phyloP scores from a whole-genome alignment of 1,140 invertebrate species.

The Psix sp. region DNA sequence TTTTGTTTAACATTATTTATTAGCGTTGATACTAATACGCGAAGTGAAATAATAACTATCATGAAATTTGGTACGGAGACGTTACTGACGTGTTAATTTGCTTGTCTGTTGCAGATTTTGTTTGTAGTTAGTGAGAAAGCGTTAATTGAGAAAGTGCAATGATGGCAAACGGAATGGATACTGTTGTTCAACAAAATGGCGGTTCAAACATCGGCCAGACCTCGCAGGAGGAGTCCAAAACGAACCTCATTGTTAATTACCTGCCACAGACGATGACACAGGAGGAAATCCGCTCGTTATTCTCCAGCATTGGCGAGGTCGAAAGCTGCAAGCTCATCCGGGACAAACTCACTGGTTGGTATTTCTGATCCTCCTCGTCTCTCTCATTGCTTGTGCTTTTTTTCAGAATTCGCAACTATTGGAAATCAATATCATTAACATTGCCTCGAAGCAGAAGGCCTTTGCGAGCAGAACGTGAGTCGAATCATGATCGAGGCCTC shows the following conservation, averaged over 20 bases:
- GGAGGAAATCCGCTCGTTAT: slow-evolving; percentile 97
- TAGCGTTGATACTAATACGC: too few species aligned
- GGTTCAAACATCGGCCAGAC: slow-evolving; percentile 82
- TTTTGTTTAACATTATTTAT: too few species aligned
- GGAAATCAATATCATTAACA: too few species aligned
- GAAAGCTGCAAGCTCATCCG: slow-evolving; percentile 99
- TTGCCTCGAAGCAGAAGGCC: too few species aligned
- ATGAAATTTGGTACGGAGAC: too few species aligned
- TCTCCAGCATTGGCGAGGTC: slow-evolving; percentile 98
- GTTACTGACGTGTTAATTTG: slow-evolving; percentile 5
- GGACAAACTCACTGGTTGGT: slow-evolving; percentile 96
- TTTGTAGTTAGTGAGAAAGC: slow-evolving; percentile 72
- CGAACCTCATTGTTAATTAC: slow-evolving; percentile 99
- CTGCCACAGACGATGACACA: slow-evolving; percentile 99
- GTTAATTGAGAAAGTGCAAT: slow-evolving; percentile 76
- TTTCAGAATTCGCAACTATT: too few species aligned
- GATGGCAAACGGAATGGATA: slow-evolving; percentile 91
- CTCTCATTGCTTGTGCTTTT: too few species aligned
- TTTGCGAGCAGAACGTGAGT: too few species aligned
- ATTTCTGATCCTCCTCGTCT: neutral
- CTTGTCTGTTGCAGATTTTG: slow-evolving; percentile 72
- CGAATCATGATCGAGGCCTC: too few species aligned
- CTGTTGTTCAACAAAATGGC: slow-evolving; percentile 83
- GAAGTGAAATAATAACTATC: too few species aligned
- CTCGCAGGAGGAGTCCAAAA: slow-evolving; percentile 94